Evolutionary conservation across 2,113 vertebrate genomes (phyloP).

Genomic region (Paraplagusia blochii): DNA sequence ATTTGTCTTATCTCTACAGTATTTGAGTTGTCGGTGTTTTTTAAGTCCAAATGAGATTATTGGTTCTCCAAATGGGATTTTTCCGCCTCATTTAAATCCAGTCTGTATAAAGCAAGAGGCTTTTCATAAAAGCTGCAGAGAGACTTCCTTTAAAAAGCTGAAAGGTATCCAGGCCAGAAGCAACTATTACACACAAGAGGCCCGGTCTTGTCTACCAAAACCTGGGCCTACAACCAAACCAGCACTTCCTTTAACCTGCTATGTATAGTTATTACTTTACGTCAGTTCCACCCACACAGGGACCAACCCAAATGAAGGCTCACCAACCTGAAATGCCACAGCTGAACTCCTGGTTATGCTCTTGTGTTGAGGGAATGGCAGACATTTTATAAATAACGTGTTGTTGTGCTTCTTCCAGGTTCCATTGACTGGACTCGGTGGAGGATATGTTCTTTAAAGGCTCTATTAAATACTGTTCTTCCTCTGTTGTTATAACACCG

Average conservation of each 20-base stretch:
- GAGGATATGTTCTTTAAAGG: constrained; percentile 89
- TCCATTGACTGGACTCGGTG: constrained; percentile 84
- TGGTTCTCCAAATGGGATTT: constrained; percentile 40
- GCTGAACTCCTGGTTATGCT: constrained; percentile 84
- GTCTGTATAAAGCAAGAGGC: constrained; percentile 27
- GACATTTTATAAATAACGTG: constrained; percentile 99
- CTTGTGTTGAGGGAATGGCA: constrained; percentile 82
- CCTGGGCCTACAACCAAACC: constrained; percentile 70
- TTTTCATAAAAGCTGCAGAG: constrained; percentile 36
- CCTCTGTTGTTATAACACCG: constrained; percentile 96
- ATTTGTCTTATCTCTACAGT: constrained; percentile 18
- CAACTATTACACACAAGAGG: constrained; percentile 50
- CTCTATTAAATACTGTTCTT: constrained; percentile 99
- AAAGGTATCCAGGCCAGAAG: constrained; percentile 51
- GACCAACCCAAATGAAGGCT: constrained; percentile 56
- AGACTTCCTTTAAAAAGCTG: constrained; percentile 42
- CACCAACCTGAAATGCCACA: constrained; percentile 94
- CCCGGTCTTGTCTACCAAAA: constrained; percentile 58
- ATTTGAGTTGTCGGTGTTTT: constrained; percentile 11
- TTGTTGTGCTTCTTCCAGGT: constrained; percentile 88
- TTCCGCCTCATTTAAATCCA: constrained; percentile 35
- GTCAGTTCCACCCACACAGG: constrained; percentile 69
- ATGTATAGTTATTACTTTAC: constrained; percentile 69
- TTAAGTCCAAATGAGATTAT: constrained; percentile 22
- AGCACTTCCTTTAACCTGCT: constrained; percentile 69